Conservation (phyloP, 2,797 vertebrate species). For the Sebastes dallii region DNA sequence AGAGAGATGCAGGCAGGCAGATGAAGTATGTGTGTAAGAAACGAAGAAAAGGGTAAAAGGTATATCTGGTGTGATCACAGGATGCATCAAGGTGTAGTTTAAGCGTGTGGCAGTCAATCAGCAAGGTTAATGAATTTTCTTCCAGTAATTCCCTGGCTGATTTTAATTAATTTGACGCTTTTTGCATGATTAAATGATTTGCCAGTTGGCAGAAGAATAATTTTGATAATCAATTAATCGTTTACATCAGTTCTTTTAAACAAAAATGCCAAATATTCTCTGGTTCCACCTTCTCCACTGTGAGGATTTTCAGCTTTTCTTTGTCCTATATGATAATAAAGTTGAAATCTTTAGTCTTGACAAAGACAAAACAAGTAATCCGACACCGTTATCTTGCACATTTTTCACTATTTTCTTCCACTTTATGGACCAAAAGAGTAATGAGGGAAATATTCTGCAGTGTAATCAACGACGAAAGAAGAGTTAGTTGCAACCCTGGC, state of each 20-base stretch:
- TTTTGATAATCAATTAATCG: neutral
- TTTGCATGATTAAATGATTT: neutral
- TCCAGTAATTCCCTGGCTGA: neutral
- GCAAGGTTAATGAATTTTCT: neutral
- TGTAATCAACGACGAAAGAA: neutral
- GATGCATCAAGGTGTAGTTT: neutral
- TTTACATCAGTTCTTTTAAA: neutral
- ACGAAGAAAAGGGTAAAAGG: neutral
- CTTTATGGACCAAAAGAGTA: neutral
- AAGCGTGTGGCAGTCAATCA: neutral
- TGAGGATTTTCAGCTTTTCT: neutral
- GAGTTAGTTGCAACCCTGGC: neutral
- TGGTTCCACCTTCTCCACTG: neutral
- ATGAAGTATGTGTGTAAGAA: neutral
- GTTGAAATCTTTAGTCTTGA: neutral
- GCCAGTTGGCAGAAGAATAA: neutral
- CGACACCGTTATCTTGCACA: neutral
- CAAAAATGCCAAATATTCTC: neutral
- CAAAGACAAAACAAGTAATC: neutral
- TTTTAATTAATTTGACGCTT: neutral
- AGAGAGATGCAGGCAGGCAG: neutral
- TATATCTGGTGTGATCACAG: neutral
- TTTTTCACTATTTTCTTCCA: neutral
- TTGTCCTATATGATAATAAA: neutral
- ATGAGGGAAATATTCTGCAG: neutral